Percentiles rank a stretch among this genome's conserved stretches.
These are phyloP conservation scores for Oncorhynchus kisutch DNA, from an alignment of 2,113 vertebrate genomes.

Conservation along the genomic window DNA sequence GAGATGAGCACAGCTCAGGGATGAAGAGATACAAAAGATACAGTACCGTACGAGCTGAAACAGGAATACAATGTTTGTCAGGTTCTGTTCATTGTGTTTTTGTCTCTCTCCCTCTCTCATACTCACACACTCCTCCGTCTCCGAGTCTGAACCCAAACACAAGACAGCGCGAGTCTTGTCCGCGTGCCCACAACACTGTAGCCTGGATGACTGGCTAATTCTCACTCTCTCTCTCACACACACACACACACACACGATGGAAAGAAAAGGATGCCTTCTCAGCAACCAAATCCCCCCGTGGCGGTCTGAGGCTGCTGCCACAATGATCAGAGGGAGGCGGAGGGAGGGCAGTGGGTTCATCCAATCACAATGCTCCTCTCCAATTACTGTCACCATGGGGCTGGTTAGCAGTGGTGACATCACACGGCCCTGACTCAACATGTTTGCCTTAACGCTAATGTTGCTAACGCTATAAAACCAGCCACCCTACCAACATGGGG, in stretches of 20 bases:
- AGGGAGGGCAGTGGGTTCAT: conserved; percentile 9
- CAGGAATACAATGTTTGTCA: neutral
- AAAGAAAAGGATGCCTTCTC: conserved; percentile 8
- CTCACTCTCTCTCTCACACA: neutral
- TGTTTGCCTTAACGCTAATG: neutral
- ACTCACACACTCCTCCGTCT: neutral
- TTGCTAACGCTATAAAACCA: neutral
- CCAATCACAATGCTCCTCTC: conserved; percentile 21
- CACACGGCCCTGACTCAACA: conserved; percentile 11
- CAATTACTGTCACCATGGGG: neutral
- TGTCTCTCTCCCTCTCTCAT: neutral
- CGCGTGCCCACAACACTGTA: neutral
- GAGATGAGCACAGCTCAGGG: neutral
- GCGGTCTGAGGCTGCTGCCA: conserved; percentile 20
- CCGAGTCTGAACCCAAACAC: neutral
- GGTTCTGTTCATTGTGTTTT: neutral
- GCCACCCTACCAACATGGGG: neutral
- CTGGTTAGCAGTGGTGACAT: conserved; percentile 3
- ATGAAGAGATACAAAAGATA: neutral
- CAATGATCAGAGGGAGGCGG: conserved; percentile 5
- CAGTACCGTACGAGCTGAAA: neutral
- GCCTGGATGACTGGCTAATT: conserved; percentile 18
- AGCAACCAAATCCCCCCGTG: neutral
- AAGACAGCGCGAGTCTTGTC: neutral
- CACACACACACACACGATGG: conserved; percentile 17